A percentile compares a stretch with the other conserved stretches of the same genome.
Conservation (phyloP, 2,888 invertebrate genomes). For the Thymelicus lineola region DNA sequence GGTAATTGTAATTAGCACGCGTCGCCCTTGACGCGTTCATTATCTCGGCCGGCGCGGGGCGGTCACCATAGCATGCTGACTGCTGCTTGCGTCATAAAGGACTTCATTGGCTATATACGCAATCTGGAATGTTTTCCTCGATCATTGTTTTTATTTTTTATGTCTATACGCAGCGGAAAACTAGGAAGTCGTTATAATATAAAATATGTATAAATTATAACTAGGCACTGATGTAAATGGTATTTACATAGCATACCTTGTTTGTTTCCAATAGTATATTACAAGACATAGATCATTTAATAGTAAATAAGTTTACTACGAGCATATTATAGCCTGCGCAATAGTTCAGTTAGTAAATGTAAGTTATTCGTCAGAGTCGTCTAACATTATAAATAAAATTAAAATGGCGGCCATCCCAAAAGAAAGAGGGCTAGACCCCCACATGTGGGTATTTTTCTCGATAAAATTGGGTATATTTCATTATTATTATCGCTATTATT, state of each 20-base stretch:
- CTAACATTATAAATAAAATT: too few species aligned
- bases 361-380: too few species aligned
- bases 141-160: constrained; percentile 71
- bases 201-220: constrained; percentile 5
- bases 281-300: too few species aligned
- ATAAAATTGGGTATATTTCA: too few species aligned
- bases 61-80: constrained; percentile 61
- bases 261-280: not conserved
- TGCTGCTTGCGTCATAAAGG: constrained; percentile 74
- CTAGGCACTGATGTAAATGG: not conserved
- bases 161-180: constrained; percentile 55
- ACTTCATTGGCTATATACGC: constrained; percentile 61
- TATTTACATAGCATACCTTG: not conserved
- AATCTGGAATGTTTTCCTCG: constrained; percentile 74
- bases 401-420: too few species aligned
- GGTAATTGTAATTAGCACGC: constrained; percentile 83
- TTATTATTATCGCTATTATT: too few species aligned
- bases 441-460: too few species aligned
- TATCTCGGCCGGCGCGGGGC: constrained; percentile 70
- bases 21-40: constrained; percentile 64
- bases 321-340: not conserved
- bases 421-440: too few species aligned
- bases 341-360: too few species aligned
- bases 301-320: not conserved
- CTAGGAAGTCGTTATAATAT: constrained; percentile 54